phyloP scores from a whole-genome alignment of 2,113 vertebrate genomes.

The Pollachius pollachius region DNA sequence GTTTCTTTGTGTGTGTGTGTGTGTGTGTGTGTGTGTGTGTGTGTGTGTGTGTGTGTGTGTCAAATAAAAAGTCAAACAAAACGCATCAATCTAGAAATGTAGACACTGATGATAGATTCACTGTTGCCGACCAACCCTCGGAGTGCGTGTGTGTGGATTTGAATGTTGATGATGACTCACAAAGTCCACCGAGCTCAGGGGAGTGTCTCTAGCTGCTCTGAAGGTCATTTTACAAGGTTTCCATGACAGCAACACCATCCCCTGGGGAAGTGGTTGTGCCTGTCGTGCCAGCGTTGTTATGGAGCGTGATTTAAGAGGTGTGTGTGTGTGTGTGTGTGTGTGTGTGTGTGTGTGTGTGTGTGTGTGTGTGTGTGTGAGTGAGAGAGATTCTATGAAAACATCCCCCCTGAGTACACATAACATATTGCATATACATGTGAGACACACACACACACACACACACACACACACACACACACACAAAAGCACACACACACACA shows the following conservation, averaged over 20 bases:
- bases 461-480: conserved; percentile 16
- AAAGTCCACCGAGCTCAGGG: conserved; percentile 40
- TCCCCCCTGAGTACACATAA: not conserved
- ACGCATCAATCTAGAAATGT: too few relatives aligned
- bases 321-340: conserved; percentile 2
- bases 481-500: not conserved
- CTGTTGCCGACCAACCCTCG: too few relatives aligned
- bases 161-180: conserved; percentile 32
- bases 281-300: conserved; percentile 17
- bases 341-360: too few relatives aligned
- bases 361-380: not conserved
- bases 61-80: too few relatives aligned
- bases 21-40: too few relatives aligned
- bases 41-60: too few relatives aligned
- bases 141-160: conserved; percentile 44
- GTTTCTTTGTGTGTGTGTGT: too few relatives aligned
- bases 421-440: too few relatives aligned
- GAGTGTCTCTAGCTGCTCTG: conserved; percentile 55
- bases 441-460: not conserved
- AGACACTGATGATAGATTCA: too few relatives aligned
- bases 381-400: conserved; percentile 21
- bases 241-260: conserved; percentile 59
- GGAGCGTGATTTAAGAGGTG: not conserved
- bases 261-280: conserved; percentile 38
- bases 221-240: conserved; percentile 63